A percentile compares a stretch with the other conserved stretches of the same genome.
Conservation (phyloP, 2,797 vertebrate species). For the Lacerta agilis region DNA sequence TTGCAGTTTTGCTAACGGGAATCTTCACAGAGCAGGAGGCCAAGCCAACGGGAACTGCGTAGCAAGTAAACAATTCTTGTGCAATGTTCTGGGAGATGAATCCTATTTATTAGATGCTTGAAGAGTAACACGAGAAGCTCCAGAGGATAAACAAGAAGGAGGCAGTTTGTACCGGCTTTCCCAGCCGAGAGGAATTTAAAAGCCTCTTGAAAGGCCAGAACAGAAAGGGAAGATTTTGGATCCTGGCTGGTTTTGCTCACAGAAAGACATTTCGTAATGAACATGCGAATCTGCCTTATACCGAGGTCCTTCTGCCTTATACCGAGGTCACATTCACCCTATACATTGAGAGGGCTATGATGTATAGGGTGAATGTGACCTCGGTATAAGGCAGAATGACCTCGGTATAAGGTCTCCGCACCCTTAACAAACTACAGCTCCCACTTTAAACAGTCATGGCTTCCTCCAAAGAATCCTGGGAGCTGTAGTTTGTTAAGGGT, state of each 20-base stretch:
- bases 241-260: neutral
- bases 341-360: no score
- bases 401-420: no score
- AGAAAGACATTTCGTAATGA: neutral
- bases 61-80: conserved; percentile 56
- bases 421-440: no score
- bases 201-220: neutral
- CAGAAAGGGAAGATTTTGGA: neutral
- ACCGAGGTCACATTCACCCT: no score
- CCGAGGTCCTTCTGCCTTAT: no score
- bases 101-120: conserved; percentile 60
- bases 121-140: conserved; percentile 37
- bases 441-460: no score
- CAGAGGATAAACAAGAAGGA: neutral
- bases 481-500: no score
- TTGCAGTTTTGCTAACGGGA: conserved; percentile 62
- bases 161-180: neutral
- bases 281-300: no score
- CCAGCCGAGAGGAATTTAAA: conserved; percentile 2
- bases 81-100: conserved; percentile 58
- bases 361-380: no score
- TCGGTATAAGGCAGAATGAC: no score
- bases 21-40: conserved; percentile 46
- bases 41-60: conserved; percentile 45
- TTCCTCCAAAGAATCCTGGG: no score